Conservation (phyloP, 2,797 vertebrate species). For the Astyanax mexicanus region DNA sequence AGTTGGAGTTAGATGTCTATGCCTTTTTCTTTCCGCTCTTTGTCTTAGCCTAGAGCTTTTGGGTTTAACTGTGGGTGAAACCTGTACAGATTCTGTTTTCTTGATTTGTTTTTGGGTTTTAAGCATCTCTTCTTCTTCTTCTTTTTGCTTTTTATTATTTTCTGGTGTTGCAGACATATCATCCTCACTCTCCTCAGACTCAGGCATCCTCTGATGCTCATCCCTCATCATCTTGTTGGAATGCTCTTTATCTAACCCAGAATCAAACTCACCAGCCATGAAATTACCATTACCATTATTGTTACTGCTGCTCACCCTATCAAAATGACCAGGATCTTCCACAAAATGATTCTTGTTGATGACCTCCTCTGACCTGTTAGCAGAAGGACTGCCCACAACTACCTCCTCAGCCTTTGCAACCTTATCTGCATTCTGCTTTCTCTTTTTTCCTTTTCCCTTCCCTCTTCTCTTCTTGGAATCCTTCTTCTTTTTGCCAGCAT, state of each 20-base stretch:
- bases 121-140: constrained; percentile 22
- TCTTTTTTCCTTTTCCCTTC: constrained; percentile 73
- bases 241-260: constrained; percentile 60
- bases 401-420: constrained; percentile 65
- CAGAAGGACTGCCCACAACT: constrained; percentile 55
- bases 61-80: constrained; percentile 28
- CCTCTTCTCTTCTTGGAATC: constrained; percentile 69
- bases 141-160: constrained; percentile 53
- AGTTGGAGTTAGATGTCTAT: constrained; percentile 49
- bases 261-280: constrained; percentile 54
- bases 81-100: constrained; percentile 20
- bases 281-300: constrained; percentile 57
- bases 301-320: constrained; percentile 44
- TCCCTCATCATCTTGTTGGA: constrained; percentile 80
- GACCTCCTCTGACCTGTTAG: constrained; percentile 60
- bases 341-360: constrained; percentile 42
- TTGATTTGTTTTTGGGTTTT: constrained; percentile 4
- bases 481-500: constrained; percentile 79
- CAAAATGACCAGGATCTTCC: constrained; percentile 48
- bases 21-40: constrained; percentile 56
- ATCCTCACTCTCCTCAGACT: constrained; percentile 45
- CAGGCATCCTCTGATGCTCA: constrained; percentile 67
- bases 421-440: constrained; percentile 66
- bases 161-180: constrained; percentile 25
- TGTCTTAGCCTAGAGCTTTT: constrained; percentile 52